Evolutionary conservation across 2,797 vertebrate species (phyloP).

Genomic region (Anableps anableps): DNA sequence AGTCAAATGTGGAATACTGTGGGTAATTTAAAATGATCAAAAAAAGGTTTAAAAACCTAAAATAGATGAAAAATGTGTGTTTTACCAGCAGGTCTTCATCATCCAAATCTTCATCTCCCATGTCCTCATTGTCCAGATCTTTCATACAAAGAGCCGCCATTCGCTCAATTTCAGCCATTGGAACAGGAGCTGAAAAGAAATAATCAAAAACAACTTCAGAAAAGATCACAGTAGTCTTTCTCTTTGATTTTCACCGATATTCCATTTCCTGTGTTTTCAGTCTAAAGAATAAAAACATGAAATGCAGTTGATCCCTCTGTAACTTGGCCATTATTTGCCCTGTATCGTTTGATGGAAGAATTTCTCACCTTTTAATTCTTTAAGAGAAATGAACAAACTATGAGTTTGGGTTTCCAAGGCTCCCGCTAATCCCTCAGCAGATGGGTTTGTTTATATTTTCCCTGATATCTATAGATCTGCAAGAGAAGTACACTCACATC

Average conservation of each 20-base stretch:
- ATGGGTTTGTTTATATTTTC: background rate
- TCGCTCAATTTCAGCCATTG: constrained; percentile 89
- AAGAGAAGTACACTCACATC: constrained; percentile 68
- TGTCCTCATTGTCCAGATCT: constrained; percentile 86
- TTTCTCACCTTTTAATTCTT: background rate
- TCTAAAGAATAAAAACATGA: background rate
- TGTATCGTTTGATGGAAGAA: background rate
- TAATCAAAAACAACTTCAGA: background rate
- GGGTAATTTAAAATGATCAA: background rate
- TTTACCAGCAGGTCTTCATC: constrained; percentile 90
- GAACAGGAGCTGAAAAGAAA: constrained; percentile 78
- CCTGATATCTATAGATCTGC: background rate
- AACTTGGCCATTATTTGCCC: background rate
- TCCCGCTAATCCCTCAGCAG: background rate
- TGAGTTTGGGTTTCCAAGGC: background rate
- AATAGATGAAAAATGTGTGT: background rate
- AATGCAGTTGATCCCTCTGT: background rate
- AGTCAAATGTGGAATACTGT: background rate
- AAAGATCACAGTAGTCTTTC: background rate
- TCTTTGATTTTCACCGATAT: background rate
- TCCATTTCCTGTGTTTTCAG: background rate
- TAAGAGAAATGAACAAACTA: background rate
- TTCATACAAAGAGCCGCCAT: constrained; percentile 94
- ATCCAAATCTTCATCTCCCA: constrained; percentile 82
- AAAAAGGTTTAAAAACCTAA: background rate